Evolutionary conservation across 2,113 vertebrate species (phyloP).

Genomic region (Riparia riparia): DNA sequence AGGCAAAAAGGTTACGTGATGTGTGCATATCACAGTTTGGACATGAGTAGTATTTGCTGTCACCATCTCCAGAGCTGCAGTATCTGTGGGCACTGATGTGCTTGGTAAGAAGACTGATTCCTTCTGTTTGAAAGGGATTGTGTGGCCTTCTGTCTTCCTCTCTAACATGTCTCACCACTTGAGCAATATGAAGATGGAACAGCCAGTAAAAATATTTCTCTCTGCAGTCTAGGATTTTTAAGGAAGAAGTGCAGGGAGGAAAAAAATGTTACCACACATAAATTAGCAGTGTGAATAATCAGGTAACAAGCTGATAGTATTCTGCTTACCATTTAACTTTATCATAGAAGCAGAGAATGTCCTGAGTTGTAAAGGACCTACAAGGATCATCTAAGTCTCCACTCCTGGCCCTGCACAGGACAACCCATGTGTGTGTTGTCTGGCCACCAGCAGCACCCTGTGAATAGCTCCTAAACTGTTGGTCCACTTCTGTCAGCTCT

Average conservation of each 20-base stretch:
- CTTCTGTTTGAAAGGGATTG: not conserved
- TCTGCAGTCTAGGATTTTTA: not conserved
- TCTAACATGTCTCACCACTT: not conserved
- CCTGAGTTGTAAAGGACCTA: not conserved
- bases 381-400: not conserved
- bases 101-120: not conserved
- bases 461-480: not conserved
- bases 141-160: not conserved
- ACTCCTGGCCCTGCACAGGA: not conserved
- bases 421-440: not conserved
- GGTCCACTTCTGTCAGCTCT: not conserved
- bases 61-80: not conserved
- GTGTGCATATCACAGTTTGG: not conserved
- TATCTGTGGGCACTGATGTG: not conserved
- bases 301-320: not conserved
- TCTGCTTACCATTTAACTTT: not conserved
- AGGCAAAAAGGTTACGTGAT: not conserved
- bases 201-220: not conserved
- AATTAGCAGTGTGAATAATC: not conserved
- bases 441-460: not conserved
- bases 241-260: not conserved
- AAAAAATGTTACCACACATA: not conserved
- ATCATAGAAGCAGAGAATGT: not conserved
- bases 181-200: not conserved
- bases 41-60: not conserved